Base-by-base conservation (phyloP, 2,113 vertebrate species). In the Tetrao urogallus region DNA sequence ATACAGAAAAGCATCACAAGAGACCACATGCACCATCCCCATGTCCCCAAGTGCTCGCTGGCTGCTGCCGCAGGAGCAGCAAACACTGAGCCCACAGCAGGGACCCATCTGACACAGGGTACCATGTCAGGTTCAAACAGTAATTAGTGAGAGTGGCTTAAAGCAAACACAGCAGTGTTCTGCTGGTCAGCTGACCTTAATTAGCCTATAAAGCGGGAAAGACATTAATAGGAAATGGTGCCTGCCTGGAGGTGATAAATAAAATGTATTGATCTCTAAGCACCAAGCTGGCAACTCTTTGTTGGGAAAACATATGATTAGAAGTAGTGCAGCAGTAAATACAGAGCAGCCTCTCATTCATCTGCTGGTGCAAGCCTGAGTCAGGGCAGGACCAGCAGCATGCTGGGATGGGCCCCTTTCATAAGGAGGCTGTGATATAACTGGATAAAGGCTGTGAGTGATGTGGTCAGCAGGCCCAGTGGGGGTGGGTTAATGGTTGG, bases 131-230 rank as follows among this genome's bases (percentile, higher is more conserved):
- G 76, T 81, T 94, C 78, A 36, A 71, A 71, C 34, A 74, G 48
- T 86, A 92, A 91, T 95, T 70, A 88, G 75, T 47, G 54, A 17
- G 7, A 76, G 75, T 17, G 43, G 58, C 84, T 94, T 95, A 88
- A 88, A 90, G 77, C 52, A 84, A 74, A 81, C 89, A 77, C n/a
- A 76, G 94, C 70, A 86, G 78, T n/a, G 0, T 81, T 85, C 92
- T 94, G 78, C 70, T 72, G 78, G 82, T 86, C 2, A 1, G 65
- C 27, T 94, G 88, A 94, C 88, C 93, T 94, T 96, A 94, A 96
- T 97, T 96, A 95, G 93, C 36, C 91, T 74, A 72, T 85, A 72
- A 97, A 94, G 90, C 50, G 79, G 38, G 75, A 56, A 81, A 92
- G 94, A 81, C 13, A 3, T 84, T 94, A 93, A 95, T 91, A 88